Percentiles rank a stretch among this genome's conserved stretches.
These are phyloP conservation scores for Deilephila elpenor DNA, from an alignment of 2,888 invertebrate genomes.

Conservation along the genomic window DNA sequence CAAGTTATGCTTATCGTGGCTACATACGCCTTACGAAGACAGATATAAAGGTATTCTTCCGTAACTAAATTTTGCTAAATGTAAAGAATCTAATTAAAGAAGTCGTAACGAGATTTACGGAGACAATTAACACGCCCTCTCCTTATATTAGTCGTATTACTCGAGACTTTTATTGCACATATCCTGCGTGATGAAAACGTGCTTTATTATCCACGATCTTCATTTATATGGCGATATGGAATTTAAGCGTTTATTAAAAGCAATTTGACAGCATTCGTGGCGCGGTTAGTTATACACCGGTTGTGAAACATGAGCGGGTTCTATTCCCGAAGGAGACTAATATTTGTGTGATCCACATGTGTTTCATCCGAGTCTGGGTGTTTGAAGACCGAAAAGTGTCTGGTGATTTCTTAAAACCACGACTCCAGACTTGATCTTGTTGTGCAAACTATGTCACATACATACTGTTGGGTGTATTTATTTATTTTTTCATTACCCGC, in stretches of 20 bases:
- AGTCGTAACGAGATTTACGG: conserved; percentile 44
- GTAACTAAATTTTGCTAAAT: neutral
- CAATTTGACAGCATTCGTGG: neutral
- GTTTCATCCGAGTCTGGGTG: too few relatives aligned
- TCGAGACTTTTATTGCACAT: conserved; percentile 27
- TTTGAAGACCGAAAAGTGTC: too few relatives aligned
- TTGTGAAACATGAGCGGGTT: too few relatives aligned
- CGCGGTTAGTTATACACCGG: too few relatives aligned
- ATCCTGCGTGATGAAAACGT: conserved; percentile 10
- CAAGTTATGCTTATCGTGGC: too few relatives aligned
- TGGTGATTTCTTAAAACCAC: too few relatives aligned
- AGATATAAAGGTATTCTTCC: too few relatives aligned
- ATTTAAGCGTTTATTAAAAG: neutral
- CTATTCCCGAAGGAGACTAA: too few relatives aligned
- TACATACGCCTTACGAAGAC: neutral
- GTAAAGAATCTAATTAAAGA: conserved; percentile 50
- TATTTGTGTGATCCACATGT: too few relatives aligned
- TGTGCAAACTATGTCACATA: too few relatives aligned
- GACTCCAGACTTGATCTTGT: too few relatives aligned
- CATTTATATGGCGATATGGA: neutral
- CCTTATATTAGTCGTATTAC: conserved; percentile 26
- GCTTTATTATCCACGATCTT: neutral
- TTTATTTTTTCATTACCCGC: neutral
- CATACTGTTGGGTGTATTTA: too few relatives aligned
- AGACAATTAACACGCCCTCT: conserved; percentile 34